phyloP scores from a whole-genome alignment of 2,113 vertebrate genomes.

The Bos taurus region DNA sequence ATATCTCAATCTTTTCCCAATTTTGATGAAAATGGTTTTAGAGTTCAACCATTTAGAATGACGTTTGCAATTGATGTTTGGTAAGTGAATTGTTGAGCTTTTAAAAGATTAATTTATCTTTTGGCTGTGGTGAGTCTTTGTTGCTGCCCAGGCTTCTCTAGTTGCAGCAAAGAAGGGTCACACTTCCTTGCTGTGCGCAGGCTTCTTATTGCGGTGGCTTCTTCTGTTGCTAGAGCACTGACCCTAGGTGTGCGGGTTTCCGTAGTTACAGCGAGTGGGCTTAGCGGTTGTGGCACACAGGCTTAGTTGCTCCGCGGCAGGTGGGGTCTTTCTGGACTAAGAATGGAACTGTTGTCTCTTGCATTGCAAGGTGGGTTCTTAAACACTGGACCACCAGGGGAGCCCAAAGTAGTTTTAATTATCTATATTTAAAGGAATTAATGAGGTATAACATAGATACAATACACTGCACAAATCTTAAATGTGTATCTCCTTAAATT shows the following conservation, averaged over 20 bases:
- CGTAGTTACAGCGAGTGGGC: neutral
- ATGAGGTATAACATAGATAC: neutral
- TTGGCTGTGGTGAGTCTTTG: neutral
- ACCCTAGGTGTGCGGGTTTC: fast-evolving
- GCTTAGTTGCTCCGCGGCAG: neutral
- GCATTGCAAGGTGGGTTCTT: neutral
- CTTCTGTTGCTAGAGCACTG: neutral
- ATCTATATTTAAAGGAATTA: neutral
- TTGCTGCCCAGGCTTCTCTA: neutral
- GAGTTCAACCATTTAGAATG: neutral
- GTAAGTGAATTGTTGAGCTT: neutral
- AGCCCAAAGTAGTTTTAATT: neutral
- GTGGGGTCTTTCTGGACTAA: neutral
- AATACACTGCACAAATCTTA: neutral
- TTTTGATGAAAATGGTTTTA: neutral
- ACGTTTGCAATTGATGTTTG: neutral
- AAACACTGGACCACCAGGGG: neutral
- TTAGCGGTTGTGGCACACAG: neutral
- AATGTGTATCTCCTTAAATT: neutral
- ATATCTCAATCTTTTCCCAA: neutral
- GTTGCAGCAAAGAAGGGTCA: neutral
- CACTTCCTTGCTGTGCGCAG: fast-evolving
- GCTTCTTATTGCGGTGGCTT: neutral
- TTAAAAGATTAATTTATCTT: neutral
- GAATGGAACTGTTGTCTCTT: neutral